Evolutionary conservation across 2,797 vertebrate species (phyloP).

Genomic region (Furcifer pardalis): DNA sequence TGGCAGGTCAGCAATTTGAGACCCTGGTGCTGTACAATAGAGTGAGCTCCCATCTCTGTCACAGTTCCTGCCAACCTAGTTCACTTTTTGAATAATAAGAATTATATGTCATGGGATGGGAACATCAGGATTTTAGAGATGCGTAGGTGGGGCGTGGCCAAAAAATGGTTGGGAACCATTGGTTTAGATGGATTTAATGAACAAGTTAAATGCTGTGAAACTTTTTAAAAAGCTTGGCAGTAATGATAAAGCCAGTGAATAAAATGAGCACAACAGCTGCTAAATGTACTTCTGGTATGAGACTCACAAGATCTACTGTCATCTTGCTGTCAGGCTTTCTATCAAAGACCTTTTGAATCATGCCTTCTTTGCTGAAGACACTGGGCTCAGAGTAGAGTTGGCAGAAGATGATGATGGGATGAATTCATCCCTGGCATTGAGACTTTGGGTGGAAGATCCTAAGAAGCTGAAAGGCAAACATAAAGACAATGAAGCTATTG

Average conservation of each 20-base stretch:
- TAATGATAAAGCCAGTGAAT: background rate
- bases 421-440: constrained; percentile 85
- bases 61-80: no score
- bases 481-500: constrained; percentile 97
- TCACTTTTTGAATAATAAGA: no score
- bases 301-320: background rate
- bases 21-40: no score
- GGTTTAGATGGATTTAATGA: background rate
- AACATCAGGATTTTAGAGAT: background rate
- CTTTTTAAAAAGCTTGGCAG: background rate
- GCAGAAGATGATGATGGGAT: constrained; percentile 89
- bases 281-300: background rate
- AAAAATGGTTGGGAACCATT: no score
- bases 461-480: constrained; percentile 97
- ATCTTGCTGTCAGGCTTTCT: constrained; percentile 80
- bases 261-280: background rate
- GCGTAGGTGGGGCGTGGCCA: no score
- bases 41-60: no score
- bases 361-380: constrained; percentile 94
- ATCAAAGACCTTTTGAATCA: constrained; percentile 91
- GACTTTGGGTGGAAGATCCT: constrained; percentile 96
- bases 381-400: constrained; percentile 91
- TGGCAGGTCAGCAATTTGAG: no score
- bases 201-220: background rate
- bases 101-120: no score